These are phyloP conservation scores for Syngnathus typhle DNA, from an alignment of 2,113 vertebrate species.

Conservation along the genomic window DNA sequence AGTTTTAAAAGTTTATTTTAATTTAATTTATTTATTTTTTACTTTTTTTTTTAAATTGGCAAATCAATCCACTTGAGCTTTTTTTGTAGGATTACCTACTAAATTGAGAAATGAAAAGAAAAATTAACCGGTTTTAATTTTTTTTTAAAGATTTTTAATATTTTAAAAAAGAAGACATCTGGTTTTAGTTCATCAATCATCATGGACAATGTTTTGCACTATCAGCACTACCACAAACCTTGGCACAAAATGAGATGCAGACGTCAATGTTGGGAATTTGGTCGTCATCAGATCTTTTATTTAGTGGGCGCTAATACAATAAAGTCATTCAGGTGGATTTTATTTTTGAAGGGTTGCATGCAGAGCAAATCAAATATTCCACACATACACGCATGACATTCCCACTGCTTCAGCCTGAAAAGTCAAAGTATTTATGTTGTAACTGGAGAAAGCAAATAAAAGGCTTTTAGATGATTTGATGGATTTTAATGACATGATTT, in stretches of 20 bases:
- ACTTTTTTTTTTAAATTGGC: neutral
- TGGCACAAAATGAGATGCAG: constrained; percentile 1
- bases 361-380: neutral
- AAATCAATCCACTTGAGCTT: neutral
- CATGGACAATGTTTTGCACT: neutral
- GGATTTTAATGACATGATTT: constrained; percentile 16
- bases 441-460: constrained; percentile 45
- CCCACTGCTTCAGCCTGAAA: constrained; percentile 34
- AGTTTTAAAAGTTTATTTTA: neutral
- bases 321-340: neutral
- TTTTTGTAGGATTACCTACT: neutral
- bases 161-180: neutral
- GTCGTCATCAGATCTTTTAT: neutral
- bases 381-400: constrained; percentile 23
- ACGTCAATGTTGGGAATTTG: neutral
- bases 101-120: neutral
- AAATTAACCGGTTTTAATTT: neutral
- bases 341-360: neutral
- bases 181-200: neutral
- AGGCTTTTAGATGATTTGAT: constrained; percentile 41
- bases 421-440: constrained; percentile 24
- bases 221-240: neutral
- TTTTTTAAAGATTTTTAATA: neutral
- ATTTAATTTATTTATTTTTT: neutral
- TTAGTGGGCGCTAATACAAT: neutral